Base-by-base conservation (phyloP, 2,888 invertebrate species). In the Trichogramma evanescens region DNA sequence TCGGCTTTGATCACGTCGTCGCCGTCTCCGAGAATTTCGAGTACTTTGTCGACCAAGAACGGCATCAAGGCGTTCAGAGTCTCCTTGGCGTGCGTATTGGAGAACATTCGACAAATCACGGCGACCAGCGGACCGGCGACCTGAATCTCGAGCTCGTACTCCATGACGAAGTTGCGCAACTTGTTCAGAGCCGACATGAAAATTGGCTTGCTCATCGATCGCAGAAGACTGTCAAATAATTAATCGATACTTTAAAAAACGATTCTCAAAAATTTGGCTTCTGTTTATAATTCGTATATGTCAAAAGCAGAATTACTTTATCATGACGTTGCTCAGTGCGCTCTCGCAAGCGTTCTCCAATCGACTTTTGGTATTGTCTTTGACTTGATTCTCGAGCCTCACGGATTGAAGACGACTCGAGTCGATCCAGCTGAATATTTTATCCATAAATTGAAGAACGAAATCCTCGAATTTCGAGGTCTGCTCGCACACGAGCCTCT, bases 401-500 rank as follows among this genome's bases (percentile, higher is more conserved):
- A 86, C 85, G 60, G 84, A 84, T 69, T 89, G 89, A 61, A 86
- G 77, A 0, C 86, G 82, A 68, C 86, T 86, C 2, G 86, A 87
- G 67, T 90, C 89, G 46, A 90, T 86, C 63, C 89, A 83, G 1
- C 80, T 75, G 70, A 89, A 88, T 63, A 89, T 80, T 71, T 88
- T 85, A 70, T 94, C 93, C 67, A 95, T 79, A 71, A 93, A 90
- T 71, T 93, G 88, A 3, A 93, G 78, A 2, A 95, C 86, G 72
- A 95, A 95, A 73, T 94, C 93, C 78, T 95, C 94, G 68, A 95
- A 87, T 67, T 88, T 87, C 1, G 92, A 91, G 0, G 93, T 91
- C 1, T 89, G 87, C 66, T 89, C 88, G 75, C 93, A 93, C 4
- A 87, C 82, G 38, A 84, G 74, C 26, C 84, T 80, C 71, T 95